Evolutionary conservation across 2,797 vertebrate genomes (phyloP).

Genomic region (Diplodus sargus): DNA sequence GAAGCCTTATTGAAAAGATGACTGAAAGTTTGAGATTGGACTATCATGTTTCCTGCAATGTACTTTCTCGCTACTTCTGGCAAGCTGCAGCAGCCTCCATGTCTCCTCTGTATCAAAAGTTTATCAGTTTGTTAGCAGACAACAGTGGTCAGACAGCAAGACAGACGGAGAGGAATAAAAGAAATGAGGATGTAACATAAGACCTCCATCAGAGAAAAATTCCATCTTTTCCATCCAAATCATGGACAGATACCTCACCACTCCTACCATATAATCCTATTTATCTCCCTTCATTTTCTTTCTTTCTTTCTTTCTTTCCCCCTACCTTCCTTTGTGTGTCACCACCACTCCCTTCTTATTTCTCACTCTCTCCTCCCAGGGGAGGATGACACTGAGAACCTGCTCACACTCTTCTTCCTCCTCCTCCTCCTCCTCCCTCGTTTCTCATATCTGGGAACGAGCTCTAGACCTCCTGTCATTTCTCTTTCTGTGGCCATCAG

Average conservation of each 20-base stretch:
- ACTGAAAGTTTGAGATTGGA: not conserved
- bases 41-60: constrained; percentile 12
- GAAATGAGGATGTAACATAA: constrained; percentile 35
- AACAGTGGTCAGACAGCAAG: constrained; percentile 25
- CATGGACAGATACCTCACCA: constrained; percentile 30
- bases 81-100: constrained; percentile 14
- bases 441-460: constrained; percentile 70
- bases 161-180: not conserved
- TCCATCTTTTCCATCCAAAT: constrained; percentile 57
- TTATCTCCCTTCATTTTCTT: constrained; percentile 18
- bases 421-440: constrained; percentile 37
- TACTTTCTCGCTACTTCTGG: not conserved
- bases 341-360: constrained; percentile 73
- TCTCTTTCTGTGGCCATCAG: constrained; percentile 66
- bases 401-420: constrained; percentile 32
- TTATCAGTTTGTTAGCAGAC: constrained; percentile 31
- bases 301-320: constrained; percentile 35
- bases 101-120: constrained; percentile 25
- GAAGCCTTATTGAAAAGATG: not conserved
- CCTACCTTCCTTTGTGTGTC: constrained; percentile 55
- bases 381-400: constrained; percentile 64
- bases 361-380: constrained; percentile 66
- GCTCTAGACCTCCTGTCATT: constrained; percentile 65
- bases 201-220: constrained; percentile 44
- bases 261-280: constrained; percentile 43